phyloP scores from a whole-genome alignment of 2,888 invertebrate species.

The Leptogaster cylindrica region DNA sequence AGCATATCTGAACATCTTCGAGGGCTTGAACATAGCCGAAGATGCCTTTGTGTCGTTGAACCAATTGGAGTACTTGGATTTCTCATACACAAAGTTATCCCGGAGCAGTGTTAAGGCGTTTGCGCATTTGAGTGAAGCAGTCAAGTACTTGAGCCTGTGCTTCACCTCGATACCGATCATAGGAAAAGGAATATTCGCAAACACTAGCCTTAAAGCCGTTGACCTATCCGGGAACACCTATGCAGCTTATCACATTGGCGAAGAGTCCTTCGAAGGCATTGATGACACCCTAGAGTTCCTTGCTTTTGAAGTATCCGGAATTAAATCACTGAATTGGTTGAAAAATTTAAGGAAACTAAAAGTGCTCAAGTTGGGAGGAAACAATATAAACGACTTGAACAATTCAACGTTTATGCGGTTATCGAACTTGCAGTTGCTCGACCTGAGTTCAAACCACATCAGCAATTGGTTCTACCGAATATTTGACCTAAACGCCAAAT shows the following conservation, averaged over 20 bases:
- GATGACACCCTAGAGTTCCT: conserved; percentile 62
- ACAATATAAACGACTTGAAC: conserved; percentile 63
- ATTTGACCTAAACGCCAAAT: conserved; percentile 59
- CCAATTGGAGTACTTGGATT: conserved; percentile 59
- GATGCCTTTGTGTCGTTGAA: conserved; percentile 56
- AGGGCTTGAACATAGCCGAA: conserved; percentile 56
- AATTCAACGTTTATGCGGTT: conserved; percentile 56
- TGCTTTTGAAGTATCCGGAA: conserved; percentile 62
- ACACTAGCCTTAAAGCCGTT: conserved; percentile 62
- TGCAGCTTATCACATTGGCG: conserved; percentile 54
- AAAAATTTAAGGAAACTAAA: conserved; percentile 60
- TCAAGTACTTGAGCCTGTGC: conserved; percentile 63
- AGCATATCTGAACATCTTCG: conserved; percentile 51
- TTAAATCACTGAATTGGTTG: conserved; percentile 61
- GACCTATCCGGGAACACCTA: conserved; percentile 67
- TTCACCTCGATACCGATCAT: conserved; percentile 61
- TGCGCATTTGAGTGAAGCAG: conserved; percentile 52
- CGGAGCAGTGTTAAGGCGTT: conserved; percentile 57
- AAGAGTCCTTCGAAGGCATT: conserved; percentile 60
- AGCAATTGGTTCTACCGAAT: conserved; percentile 65
- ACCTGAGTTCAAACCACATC: conserved; percentile 65
- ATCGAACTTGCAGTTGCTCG: conserved; percentile 62
- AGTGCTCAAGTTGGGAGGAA: conserved; percentile 63
- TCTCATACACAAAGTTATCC: conserved; percentile 60
- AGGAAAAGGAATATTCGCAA: conserved; percentile 59